Conservation (phyloP, 2,113 vertebrate genomes). For the Triplophysa tibetana region DNA sequence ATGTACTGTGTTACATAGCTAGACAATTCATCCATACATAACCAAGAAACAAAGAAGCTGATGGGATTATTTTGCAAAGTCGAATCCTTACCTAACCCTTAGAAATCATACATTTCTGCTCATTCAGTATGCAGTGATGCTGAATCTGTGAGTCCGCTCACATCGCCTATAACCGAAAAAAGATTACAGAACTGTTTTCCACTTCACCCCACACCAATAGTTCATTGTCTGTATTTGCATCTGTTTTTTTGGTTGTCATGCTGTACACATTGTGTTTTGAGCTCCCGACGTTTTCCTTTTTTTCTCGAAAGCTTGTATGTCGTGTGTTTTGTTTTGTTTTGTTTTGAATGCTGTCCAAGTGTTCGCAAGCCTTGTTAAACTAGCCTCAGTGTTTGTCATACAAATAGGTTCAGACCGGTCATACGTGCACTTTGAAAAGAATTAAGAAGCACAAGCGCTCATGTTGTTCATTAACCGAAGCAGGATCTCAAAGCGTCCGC, state of each 20-base stretch:
- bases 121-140: background rate
- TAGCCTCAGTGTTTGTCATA: slow-evolving; percentile 27
- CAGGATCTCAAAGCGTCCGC: slow-evolving; percentile 1
- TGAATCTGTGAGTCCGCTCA: background rate
- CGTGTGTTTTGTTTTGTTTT: slow-evolving; percentile 15
- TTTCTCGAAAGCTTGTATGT: background rate
- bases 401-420: slow-evolving; percentile 32
- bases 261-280: background rate
- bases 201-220: background rate
- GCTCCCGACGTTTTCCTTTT: slow-evolving; percentile 4
- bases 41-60: background rate
- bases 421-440: slow-evolving; percentile 49
- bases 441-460: slow-evolving; percentile 43
- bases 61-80: background rate
- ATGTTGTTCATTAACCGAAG: background rate
- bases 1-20: too few relatives aligned
- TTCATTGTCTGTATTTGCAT: background rate
- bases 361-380: slow-evolving; percentile 12
- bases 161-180: background rate
- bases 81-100: background rate
- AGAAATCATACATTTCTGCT: background rate
- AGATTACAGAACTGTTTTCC: background rate
- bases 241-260: background rate
- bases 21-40: background rate
- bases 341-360: slow-evolving; percentile 2